Evolutionary conservation across 2,113 vertebrate genomes (phyloP).

Genomic region (Amia ocellicauda): DNA sequence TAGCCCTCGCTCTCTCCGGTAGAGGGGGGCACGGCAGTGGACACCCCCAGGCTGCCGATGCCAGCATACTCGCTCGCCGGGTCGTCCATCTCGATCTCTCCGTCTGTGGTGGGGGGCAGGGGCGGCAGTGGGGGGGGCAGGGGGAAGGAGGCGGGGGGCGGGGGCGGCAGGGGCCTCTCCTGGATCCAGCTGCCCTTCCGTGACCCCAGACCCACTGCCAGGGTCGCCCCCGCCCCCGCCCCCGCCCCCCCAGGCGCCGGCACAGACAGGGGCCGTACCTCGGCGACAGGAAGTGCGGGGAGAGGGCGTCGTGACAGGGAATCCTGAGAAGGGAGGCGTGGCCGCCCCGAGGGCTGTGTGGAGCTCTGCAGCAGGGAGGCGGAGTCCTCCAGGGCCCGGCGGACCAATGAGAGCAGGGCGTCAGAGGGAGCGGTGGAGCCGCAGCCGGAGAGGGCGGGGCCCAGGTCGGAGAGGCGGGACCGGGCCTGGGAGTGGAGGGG

Average conservation of each 20-base stretch:
- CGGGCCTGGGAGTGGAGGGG: conserved; percentile 62
- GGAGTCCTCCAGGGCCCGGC: conserved; percentile 65
- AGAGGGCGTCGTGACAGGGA: conserved; percentile 80
- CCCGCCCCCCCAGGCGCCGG: too few species aligned
- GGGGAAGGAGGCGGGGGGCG: conserved; percentile 66
- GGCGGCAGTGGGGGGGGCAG: conserved; percentile 47
- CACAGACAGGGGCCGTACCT: background rate
- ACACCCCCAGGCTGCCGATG: conserved; percentile 58
- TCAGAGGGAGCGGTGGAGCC: conserved; percentile 52
- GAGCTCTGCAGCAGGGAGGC: conserved; percentile 56
- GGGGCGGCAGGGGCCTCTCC: conserved; percentile 80
- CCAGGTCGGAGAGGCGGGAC: conserved; percentile 62
- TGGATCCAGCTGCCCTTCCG: conserved; percentile 85
- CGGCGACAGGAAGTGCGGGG: conserved; percentile 73
- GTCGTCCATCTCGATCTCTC: conserved; percentile 51
- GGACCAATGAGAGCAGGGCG: conserved; percentile 54
- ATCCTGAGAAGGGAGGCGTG: conserved; percentile 78
- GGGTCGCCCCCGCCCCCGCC: conserved; percentile 34
- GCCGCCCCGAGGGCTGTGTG: conserved; percentile 42
- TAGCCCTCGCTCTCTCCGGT: conserved; percentile 69
- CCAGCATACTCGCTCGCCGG: conserved; percentile 80
- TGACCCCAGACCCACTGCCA: conserved; percentile 67
- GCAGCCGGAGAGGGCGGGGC: conserved; percentile 53
- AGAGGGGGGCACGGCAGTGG: conserved; percentile 49
- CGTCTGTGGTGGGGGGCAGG: conserved; percentile 43